These are phyloP conservation scores for Nemopilema nomurai DNA, from an alignment of 30 jellyfish, hydroid and myxozoan genomes.

Conservation along the genomic window DNA sequence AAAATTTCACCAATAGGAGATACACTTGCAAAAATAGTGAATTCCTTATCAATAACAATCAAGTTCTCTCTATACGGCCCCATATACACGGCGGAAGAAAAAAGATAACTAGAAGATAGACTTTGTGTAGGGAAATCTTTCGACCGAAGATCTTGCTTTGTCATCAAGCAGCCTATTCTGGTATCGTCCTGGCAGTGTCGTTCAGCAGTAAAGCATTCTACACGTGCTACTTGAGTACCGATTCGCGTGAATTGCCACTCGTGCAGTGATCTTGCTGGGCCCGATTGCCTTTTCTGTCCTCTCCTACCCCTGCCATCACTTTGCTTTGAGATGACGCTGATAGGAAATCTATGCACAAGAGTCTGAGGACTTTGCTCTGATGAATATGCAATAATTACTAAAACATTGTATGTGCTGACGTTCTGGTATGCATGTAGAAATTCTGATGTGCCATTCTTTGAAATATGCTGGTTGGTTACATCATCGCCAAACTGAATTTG, in stretches of 20 bases:
- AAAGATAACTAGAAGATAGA: not conserved
- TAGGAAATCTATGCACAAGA: not conserved
- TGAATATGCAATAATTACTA: not conserved
- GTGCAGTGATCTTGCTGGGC: not conserved
- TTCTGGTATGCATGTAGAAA: not conserved
- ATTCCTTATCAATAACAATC: not conserved
- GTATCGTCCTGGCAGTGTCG: not conserved
- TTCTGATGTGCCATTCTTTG: not conserved
- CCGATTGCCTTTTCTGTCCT: not conserved
- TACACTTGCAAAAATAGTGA: not conserved
- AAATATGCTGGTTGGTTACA: not conserved
- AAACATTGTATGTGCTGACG: not conserved
- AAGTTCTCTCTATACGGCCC: not conserved
- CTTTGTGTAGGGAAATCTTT: not conserved
- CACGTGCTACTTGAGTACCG: not conserved
- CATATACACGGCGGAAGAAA: not conserved
- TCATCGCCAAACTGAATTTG: constrained; percentile 5
- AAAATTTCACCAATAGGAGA: not conserved
- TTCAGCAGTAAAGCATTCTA: not conserved
- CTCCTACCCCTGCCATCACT: not conserved
- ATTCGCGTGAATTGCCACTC: not conserved
- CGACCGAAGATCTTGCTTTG: not conserved
- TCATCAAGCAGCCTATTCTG: not conserved
- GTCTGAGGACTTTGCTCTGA: not conserved
- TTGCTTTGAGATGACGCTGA: not conserved